Conservation (phyloP, 30 jellyfish, hydroid and myxozoan genomes). For the Rhopilema esculentum region DNA sequence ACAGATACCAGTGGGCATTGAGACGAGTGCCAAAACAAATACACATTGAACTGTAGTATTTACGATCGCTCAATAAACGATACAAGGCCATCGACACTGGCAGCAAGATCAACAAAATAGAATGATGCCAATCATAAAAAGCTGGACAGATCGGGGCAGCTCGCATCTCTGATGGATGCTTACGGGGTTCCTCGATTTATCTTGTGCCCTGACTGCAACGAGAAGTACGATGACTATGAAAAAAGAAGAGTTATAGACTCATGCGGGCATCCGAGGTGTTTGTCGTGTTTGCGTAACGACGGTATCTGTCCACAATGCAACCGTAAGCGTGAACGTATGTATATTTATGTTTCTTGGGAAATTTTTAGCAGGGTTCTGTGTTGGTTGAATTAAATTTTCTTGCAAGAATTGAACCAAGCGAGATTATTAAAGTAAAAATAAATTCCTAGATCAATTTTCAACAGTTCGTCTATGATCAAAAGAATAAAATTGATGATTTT, state of each 20-base stretch:
- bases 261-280: slow-evolving; percentile 80
- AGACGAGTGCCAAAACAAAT: slow-evolving; percentile 28
- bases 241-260: slow-evolving; percentile 67
- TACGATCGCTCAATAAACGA: slow-evolving; percentile 13
- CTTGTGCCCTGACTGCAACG: slow-evolving; percentile 60
- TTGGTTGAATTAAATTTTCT: too few species aligned
- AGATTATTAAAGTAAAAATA: too few species aligned
- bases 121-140: background rate
- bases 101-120: background rate
- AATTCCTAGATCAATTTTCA: too few species aligned
- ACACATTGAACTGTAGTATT: slow-evolving; percentile 18
- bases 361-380: background rate
- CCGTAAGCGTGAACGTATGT: too few species aligned
- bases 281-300: slow-evolving; percentile 39
- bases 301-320: slow-evolving; percentile 55
- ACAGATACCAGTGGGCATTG: slow-evolving; percentile 31
- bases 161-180: background rate
- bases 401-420: too few species aligned
- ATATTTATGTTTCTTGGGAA: too few species aligned
- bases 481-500: too few species aligned
- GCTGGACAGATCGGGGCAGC: background rate
- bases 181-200: slow-evolving; percentile 59
- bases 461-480: too few species aligned
- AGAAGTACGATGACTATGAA: slow-evolving; percentile 41
- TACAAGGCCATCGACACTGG: slow-evolving; percentile 32